Conservation (phyloP, 2,888 invertebrate species). For the Scrobipalpa atriplicella region DNA sequence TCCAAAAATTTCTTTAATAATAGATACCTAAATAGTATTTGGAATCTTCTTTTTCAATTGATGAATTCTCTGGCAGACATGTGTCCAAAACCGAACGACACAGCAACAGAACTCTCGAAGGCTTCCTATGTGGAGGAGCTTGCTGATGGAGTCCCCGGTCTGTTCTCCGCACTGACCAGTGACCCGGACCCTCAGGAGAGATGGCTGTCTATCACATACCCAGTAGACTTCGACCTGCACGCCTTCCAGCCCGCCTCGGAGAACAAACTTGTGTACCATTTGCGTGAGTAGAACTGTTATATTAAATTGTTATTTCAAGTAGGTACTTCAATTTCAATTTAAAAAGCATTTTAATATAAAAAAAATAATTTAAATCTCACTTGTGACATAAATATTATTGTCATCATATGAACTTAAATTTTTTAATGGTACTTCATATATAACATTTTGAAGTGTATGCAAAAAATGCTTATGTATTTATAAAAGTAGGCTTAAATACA, state of each 20-base stretch:
- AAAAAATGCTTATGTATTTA: too few relatives aligned
- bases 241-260: constrained; percentile 85
- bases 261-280: constrained; percentile 87
- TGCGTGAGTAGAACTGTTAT: constrained; percentile 86
- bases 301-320: not conserved
- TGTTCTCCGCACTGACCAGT: constrained; percentile 92
- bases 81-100: constrained; percentile 93
- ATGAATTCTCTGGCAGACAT: constrained; percentile 85
- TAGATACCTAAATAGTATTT: too few relatives aligned
- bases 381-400: too few relatives aligned
- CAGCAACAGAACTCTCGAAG: constrained; percentile 88
- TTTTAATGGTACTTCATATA: too few relatives aligned
- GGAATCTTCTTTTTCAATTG: too few relatives aligned
- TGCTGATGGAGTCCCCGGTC: constrained; percentile 90
- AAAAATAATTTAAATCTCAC: too few relatives aligned
- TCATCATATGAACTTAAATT: too few relatives aligned
- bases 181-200: constrained; percentile 89
- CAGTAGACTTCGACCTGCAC: constrained; percentile 87
- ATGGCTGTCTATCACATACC: constrained; percentile 94
- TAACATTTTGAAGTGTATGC: too few relatives aligned
- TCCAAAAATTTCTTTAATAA: not conserved
- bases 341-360: not conserved
- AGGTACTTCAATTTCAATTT: too few relatives aligned
- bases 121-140: constrained; percentile 93
- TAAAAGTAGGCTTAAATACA: too few relatives aligned